Evolutionary conservation across 2,888 invertebrate species (phyloP).

Genomic region (Notodonta ziczac): DNA sequence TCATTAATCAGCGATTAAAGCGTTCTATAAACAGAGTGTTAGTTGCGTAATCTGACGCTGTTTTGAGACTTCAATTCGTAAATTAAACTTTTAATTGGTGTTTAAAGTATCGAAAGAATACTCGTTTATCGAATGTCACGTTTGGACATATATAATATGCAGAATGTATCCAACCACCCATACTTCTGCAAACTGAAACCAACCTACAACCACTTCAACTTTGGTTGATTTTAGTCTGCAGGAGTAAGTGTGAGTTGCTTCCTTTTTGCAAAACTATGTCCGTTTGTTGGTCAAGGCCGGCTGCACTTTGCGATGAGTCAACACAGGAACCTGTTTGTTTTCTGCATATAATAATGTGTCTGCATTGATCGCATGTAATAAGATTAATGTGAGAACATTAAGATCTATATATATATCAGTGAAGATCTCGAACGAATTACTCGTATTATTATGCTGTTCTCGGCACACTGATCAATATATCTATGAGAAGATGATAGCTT

Average conservation of each 20-base stretch:
- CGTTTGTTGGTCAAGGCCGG: slow-evolving; percentile 33
- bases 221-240: no score
- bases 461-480: neutral
- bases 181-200: no score
- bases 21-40: neutral
- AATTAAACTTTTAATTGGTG: slow-evolving; percentile 4
- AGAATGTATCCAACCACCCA: no score
- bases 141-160: no score
- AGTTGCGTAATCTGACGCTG: neutral
- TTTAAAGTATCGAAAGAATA: slow-evolving; percentile 6
- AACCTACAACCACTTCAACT: no score
- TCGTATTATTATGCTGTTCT: neutral
- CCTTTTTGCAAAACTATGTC: no score
- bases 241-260: no score
- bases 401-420: neutral
- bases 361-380: neutral
- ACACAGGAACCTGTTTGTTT: slow-evolving; percentile 27
- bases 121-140: slow-evolving; percentile 25
- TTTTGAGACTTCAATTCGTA: neutral
- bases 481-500: neutral
- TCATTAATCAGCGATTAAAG: neutral
- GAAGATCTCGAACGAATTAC: neutral
- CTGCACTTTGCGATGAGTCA: slow-evolving; percentile 34
- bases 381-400: neutral
- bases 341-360: slow-evolving; percentile 9